Base-by-base conservation (phyloP, 2,113 vertebrate genomes). In the Callipepla squamata region DNA sequence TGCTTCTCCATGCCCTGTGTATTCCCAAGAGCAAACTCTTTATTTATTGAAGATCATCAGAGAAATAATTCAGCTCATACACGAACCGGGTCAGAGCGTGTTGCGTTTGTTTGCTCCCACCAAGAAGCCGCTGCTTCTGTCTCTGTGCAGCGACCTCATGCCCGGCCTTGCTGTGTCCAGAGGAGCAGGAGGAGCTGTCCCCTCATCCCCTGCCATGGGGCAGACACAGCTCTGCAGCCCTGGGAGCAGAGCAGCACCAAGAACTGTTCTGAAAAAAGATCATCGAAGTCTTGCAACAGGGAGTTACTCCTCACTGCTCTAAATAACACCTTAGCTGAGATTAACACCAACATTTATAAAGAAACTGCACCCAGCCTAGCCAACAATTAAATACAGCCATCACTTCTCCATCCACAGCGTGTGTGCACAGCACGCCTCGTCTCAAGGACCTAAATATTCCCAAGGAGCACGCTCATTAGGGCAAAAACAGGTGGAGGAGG, bases 401-500 rank as follows among this genome's bases (percentile, higher is more conserved):
- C 80, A 28, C 57, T 53, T 80, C 82, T 51, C 73, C 2, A 9
- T 5, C 73, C 10, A 0, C 7, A 30, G 34, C 8, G 0, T 2
- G 28, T 3, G 68, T 5, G 61, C 0, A 4, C 23, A 85, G 58
- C 70, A 3, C 4, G 26, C 25, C 40, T 1, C 48, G 2, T 86
- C 65, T 11, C 28, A 26, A 17, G 57, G 83, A 15, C 80, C 11
- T 2, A 3, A 75, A 1, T 0, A 1, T 0, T 8, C 2, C 78
- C 79, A 0, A 40, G 84, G 89, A 68, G 7, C 22, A 6, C 6
- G 66, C 42, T 42, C 38, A 2, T 5, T 20, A 72, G 7, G 87
- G 86, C 25, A 25, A 38, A 63, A 23, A 0, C 93, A 78, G 92
- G 47, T 62, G 93, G 89, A n/a, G 84, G 63, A 93, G 65, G 94